Base-by-base conservation (phyloP, 2,113 vertebrate genomes). In the Callionymus lyra region DNA sequence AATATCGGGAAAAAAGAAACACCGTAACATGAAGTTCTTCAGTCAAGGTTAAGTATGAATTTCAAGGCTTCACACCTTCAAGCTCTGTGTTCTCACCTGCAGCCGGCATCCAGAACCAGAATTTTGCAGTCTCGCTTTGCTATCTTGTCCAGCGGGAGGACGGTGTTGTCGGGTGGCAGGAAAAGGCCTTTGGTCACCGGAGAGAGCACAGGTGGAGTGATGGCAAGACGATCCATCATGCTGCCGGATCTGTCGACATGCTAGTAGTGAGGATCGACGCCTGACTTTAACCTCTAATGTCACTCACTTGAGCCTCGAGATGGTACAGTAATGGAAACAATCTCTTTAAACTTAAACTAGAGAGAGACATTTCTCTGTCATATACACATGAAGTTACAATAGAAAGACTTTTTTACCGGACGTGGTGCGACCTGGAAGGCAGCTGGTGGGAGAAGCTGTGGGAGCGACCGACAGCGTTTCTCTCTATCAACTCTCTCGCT, bases 361-460 rank as follows among this genome's bases (percentile, higher is more conserved):
- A n/a, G n/a, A n/a, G n/a, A n/a, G n/a, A n/a, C n/a, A n/a, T n/a
- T n/a, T n/a, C n/a, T n/a, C n/a, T n/a, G n/a, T n/a, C n/a, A n/a
- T n/a, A n/a, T n/a, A n/a, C n/a, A n/a, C n/a, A n/a, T n/a, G n/a
- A n/a, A n/a, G n/a, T n/a, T n/a, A n/a, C n/a, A n/a, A n/a, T n/a
- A n/a, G n/a, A n/a, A 27, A 27, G 21, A 27, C 21, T 4, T 27
- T n/a, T 27, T 8, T 34, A 94, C 92, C 91, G 89, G 82, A 92
- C 92, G 65, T 94, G 90, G 76, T 95, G 93, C 4, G 89, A 89
- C 0, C 90, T 85, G 2, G 91, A 84, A 0, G 90, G 91, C 74
- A 92, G 92, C 59, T 93, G 92, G 75, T 97, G 93, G 18, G 91
- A 93, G 77, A 95, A 94, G 60, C 90, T 92, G 84, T 94, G 91